Base-by-base conservation (phyloP, 2,888 invertebrate genomes). In the Troglohyphantes excavatus region DNA sequence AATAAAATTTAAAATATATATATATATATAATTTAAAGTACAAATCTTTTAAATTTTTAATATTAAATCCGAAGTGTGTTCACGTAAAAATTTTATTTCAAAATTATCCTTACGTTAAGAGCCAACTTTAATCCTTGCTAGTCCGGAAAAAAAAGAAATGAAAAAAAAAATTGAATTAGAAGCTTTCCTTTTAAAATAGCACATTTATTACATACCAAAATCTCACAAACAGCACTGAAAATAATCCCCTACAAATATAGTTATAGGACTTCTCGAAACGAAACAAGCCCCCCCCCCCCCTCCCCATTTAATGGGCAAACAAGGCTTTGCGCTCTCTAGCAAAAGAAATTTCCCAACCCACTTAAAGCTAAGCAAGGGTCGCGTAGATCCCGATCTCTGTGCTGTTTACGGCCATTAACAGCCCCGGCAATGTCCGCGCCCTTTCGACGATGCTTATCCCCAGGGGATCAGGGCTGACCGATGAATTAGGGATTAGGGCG, bases 391-490 rank as follows among this genome's bases (percentile, higher is more conserved):
- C 79, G 87, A 87, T 79, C 79, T 73, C 79, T 79, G 39, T n/a
- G 78, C 70, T 68, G 78, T 78, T 86, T 86, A 78, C 70, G 79
- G 65, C 87, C 79, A 65, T 79, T 79, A 87, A 87, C 73, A 78
- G 23, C 72, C 43, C 23, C 33, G 21, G 33, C 21, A 27, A 63
- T 23, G 53, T 19, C 21, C 9, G 13, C 23, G 23, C 21, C 46
- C 26, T 26, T 65, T 26, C 68, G 9, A 9, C 72, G 11, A 17
- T 59, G 29, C 39, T 68, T 39, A n/a, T 27, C 23, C 72, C 83
- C 73, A 5, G 2, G 27, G 83, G 83, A 83, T 83, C 83, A 83
- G 39, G 27, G 39, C 61, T 73, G 65, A 83, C 83, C 73, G 83
- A 65, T 43, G 83, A 83, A 83, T 83, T 73, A 83, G 83, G 83